Base-by-base conservation (phyloP, 2,888 invertebrate genomes). In the Harmothoe impar region DNA sequence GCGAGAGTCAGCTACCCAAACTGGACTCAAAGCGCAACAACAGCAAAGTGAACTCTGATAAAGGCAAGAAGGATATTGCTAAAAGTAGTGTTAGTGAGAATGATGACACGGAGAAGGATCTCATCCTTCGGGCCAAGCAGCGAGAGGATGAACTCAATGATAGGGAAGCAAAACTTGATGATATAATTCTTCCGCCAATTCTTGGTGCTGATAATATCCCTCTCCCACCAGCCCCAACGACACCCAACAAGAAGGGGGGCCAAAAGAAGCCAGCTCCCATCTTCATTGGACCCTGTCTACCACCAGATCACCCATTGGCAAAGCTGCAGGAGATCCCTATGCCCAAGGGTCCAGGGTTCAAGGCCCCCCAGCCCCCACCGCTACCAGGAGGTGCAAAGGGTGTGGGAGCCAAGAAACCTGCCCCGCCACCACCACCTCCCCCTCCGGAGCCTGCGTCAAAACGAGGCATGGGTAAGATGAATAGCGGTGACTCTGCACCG, bases 261-360 rank as follows among this genome's bases (percentile, higher is more conserved):
- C 35, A 51, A 29, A 68, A 52, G 29, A 88, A 77, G 54, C 17
- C 54, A 7, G 84, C 23, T 15, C 43, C 54, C 15, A 25, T 51
- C 20, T 92, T 92, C 85, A 92, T 92, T 52, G 92, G 92, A 17
- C 92, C 92, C 0, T 90, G 77, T 56, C 62, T 92, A 52, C 92
- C 92, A 23, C 31, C 90, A 10, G 85, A 89, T 35, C 91, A 91
- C 68, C 91, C 91, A 5, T 77, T 91, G n/a, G 91, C 89, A 0
- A 78, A 43, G 17, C 52, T 72, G 17, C 91, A 91, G 68, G 92
- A 91, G 25, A 92, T 93, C 77, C 91, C 92, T 3, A 35, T 91
- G 52, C 92, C 92, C 31, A 68, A 23, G 15, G 78, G 78, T 7
- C 90, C 56, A 20, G 90, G 93, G 15, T 93, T 92, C 90, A 92